Conservation (phyloP, 2,797 vertebrate genomes). For the Pipistrellus nathusii region DNA sequence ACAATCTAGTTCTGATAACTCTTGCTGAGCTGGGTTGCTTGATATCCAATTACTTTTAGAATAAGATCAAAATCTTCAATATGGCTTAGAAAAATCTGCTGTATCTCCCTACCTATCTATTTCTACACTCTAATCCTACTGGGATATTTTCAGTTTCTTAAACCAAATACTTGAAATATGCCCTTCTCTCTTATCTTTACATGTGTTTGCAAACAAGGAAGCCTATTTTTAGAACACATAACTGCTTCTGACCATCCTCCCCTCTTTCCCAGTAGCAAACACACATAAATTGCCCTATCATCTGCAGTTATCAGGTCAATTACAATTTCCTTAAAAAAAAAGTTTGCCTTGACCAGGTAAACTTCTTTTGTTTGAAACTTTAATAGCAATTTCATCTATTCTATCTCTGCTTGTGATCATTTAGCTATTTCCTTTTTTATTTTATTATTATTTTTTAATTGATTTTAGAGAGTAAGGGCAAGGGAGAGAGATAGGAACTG, state of each 20-base stretch:
- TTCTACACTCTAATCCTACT: not conserved
- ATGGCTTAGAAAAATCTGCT: not conserved
- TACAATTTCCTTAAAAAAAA: not conserved
- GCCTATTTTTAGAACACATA: not conserved
- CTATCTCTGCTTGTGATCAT: not conserved
- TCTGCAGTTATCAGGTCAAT: not conserved
- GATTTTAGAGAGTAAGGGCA: no score
- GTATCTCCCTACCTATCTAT: not conserved
- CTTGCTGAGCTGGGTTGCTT: not conserved
- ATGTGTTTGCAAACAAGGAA: not conserved
- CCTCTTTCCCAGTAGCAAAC: not conserved
- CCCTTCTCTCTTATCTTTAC: not conserved
- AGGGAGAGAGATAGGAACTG: no score
- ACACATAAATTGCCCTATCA: not conserved
- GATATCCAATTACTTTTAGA: not conserved
- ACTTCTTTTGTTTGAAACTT: not conserved
- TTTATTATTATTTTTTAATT: no score
- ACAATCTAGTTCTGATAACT: not conserved
- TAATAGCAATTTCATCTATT: not conserved
- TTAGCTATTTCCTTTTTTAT: not conserved
- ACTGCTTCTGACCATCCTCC: not conserved
- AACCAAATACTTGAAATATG: not conserved
- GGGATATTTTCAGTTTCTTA: not conserved
- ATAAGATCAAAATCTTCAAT: conserved; percentile 19
- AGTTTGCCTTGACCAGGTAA: not conserved